Evolutionary conservation across 2,113 vertebrate genomes (phyloP), one percentile per base, ranked within the genome.

Genomic region (Callocephalon fimbriatum): DNA sequence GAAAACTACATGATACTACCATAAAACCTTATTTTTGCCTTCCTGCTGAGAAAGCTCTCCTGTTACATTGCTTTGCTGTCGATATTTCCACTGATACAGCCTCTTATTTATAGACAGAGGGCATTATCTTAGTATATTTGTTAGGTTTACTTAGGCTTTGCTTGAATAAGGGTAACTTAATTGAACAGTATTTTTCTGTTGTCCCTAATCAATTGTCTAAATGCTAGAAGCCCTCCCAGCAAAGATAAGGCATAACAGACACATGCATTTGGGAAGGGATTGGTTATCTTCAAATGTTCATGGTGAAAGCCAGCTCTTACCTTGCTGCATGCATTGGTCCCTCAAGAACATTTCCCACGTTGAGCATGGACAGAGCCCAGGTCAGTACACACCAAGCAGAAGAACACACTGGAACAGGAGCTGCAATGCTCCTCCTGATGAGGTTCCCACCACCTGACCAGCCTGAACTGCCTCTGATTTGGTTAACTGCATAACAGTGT

Each of bases 1-100:
- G 18, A 81, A 85, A 86, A 54, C 17, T 4, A 3, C 19, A 58
- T 0, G 0, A 62, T 44, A 48, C 54, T 75, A 2, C 42, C 42
- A 9, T 40, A 20, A 80, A 90, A 35, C 13, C 8, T 70, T 44
- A 48, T 23, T 79, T 79, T 78, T 35, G 54, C 59, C 78, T 91
- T 91, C 47, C 47, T 87, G 50, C 16, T 80, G 65, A 70, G 37
- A 80, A 73, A 86, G 26, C 32, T 91, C 3, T 88, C 15, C 40
- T 20, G 6, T 68, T 88, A 21, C 0, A 59, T 17, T 73, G 67
- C 40, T 83, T 86, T 91, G 21, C 59, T 73, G 21, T 26, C 51
- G 45, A 3, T 91, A 58, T 10, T 91, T 62, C 37, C 19, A 50
- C 22, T n/a, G 27, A 27, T 74, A 31, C 45, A 71, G 76, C 35